Evolutionary conservation across 2,888 invertebrate species (phyloP).

Genomic region (Cheilosia vernalis): DNA sequence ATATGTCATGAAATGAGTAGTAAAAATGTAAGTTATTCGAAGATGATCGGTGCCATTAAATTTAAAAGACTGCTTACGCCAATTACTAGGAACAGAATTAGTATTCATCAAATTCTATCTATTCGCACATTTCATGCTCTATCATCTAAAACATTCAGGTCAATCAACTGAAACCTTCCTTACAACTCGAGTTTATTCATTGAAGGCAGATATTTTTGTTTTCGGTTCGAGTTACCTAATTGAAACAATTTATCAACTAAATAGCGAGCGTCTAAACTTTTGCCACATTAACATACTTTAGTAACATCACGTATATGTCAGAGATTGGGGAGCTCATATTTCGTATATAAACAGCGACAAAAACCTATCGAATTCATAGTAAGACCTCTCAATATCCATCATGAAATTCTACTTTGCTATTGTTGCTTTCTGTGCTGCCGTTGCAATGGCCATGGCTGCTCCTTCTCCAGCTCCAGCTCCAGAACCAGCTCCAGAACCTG

Average conservation of each 20-base stretch:
- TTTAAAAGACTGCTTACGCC: no score
- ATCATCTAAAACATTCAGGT: no score
- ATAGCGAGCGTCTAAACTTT: neutral
- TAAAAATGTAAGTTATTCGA: no score
- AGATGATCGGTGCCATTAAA: no score
- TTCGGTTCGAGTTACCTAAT: neutral
- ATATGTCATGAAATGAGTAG: no score
- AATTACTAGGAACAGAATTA: no score
- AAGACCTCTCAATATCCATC: neutral
- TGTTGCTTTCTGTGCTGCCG: slow-evolving; percentile 24
- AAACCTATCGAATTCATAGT: neutral
- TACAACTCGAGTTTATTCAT: neutral
- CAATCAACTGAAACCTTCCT: no score
- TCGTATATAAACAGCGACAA: slow-evolving; percentile 1
- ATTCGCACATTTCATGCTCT: no score
- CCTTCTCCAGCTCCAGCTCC: neutral
- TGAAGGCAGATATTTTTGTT: neutral
- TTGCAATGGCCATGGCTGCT: slow-evolving; percentile 4
- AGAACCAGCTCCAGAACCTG: slow-evolving; percentile 8
- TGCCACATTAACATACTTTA: neutral
- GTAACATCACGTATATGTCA: slow-evolving; percentile 24
- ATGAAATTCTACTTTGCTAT: slow-evolving; percentile 11
- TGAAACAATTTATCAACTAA: slow-evolving; percentile 6
- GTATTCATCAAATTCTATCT: no score
- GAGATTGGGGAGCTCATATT: neutral